Evolutionary conservation across 2,888 invertebrate species (phyloP), one percentile per base, ranked within the genome.

Genomic region (Helobdella robusta): DNA sequence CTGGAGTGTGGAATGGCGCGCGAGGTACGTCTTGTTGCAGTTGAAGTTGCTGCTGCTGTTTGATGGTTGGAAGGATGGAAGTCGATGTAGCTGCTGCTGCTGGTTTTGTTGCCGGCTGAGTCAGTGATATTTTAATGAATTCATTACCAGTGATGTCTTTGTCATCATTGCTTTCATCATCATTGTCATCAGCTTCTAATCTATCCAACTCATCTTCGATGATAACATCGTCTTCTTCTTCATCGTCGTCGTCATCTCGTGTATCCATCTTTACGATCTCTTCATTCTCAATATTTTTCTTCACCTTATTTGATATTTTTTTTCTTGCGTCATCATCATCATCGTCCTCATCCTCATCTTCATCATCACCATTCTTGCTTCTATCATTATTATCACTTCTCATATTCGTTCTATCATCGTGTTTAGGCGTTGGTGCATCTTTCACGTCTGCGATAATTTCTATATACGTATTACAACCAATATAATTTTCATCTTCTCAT

Each of bases 301-400:
- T 69, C 35, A 67, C 70, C 58, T 65, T 59, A 48, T 70, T 68
- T 11, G 60, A 67, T 15, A 60, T 68, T 15, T 67, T 67, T 54
- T 70, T 69, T 32, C 23, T 56, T 4, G 56, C 32, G 56, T 28
- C 28, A 32, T 56, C 56, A n/a, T 71, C 72, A 3, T 72, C 72
- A 1, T 52, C 32, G 23, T 67, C 68, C 15, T 44, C 18, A 8
- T 48, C 36, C 20, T 44, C 65, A 32, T 61, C 48, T 32, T 63
- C 60, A 15, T 25, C n/a, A n/a, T n/a, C n/a, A n/a, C n/a, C n/a
- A n/a, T n/a, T n/a, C n/a, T n/a, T n/a, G n/a, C 50, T 50, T 18
- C 25, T 25, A 50, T 25, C 50, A n/a, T 28, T 30, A 30, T 30
- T n/a, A 25, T 30, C 32, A 56, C 56, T 11, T 11, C 11, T 40